Evolutionary conservation across 2,113 vertebrate genomes (phyloP).

Genomic region (Stigmatopora argus): DNA sequence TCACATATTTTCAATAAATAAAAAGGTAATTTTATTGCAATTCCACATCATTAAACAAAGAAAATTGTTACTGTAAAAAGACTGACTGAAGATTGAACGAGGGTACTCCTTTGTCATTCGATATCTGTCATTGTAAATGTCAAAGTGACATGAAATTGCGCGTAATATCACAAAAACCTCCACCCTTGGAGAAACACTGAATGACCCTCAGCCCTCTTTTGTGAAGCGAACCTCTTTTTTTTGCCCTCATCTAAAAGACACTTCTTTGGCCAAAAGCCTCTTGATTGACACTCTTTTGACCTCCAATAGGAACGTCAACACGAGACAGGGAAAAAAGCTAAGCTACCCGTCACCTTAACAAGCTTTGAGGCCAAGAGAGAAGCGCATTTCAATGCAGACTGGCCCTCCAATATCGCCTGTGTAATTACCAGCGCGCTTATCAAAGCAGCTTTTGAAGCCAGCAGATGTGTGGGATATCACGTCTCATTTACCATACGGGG

Average conservation of each 20-base stretch:
- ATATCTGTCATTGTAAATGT: neutral
- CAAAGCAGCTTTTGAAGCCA: neutral
- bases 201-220: neutral
- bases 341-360: slow-evolving; percentile 8
- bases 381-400: neutral
- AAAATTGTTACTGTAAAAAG: no score
- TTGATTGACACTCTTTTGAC: slow-evolving; percentile 39
- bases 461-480: slow-evolving; percentile 18
- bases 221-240: neutral
- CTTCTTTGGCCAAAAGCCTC: slow-evolving; percentile 24
- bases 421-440: slow-evolving; percentile 11
- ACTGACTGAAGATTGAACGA: neutral
- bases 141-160: neutral
- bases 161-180: neutral
- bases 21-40: no score
- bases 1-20: neutral
- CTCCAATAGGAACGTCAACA: neutral
- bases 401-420: neutral
- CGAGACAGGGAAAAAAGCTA: neutral
- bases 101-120: neutral
- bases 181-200: neutral
- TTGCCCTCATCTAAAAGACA: slow-evolving; percentile 8
- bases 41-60: no score
- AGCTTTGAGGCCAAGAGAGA: slow-evolving; percentile 20
- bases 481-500: slow-evolving; percentile 5